Percentiles rank a stretch among this genome's conserved stretches.
Evolutionary conservation across 1,140 invertebrate species (phyloP).

Genomic region (Bombus difficillimus): DNA sequence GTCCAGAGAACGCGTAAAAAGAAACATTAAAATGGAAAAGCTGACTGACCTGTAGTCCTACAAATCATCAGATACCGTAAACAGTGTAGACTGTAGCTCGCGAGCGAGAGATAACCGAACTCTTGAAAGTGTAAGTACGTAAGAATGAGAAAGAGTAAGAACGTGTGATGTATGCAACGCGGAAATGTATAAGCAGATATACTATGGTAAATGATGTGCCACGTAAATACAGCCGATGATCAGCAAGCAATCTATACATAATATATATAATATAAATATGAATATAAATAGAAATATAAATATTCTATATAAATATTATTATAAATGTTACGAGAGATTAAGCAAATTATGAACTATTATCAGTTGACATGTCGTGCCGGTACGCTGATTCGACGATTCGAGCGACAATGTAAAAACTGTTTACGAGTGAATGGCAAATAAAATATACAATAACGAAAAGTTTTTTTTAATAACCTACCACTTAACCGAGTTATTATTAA

Average conservation of each 20-base stretch:
- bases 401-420: slow-evolving; percentile 30
- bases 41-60: not conserved
- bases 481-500: not conserved
- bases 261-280: slow-evolving; percentile 14
- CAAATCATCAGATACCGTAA: not conserved
- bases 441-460: slow-evolving; percentile 8
- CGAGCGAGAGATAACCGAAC: not conserved
- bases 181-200: not conserved
- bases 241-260: slow-evolving; percentile 19
- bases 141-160: not conserved
- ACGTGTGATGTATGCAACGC: not conserved
- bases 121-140: not conserved
- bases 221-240: slow-evolving; percentile 26
- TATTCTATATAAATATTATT: slow-evolving; percentile 23
- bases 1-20: not conserved
- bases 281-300: slow-evolving; percentile 24
- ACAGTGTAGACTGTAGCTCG: not conserved
- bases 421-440: slow-evolving; percentile 26
- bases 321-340: slow-evolving; percentile 28
- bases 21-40: not conserved
- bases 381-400: not conserved
- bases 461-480: not conserved
- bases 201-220: slow-evolving; percentile 6
- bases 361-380: slow-evolving; percentile 13
- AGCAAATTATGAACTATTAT: slow-evolving; percentile 28